Conservation (phyloP, 2,888 invertebrate genomes). For the Zygogramma bicolorata region DNA sequence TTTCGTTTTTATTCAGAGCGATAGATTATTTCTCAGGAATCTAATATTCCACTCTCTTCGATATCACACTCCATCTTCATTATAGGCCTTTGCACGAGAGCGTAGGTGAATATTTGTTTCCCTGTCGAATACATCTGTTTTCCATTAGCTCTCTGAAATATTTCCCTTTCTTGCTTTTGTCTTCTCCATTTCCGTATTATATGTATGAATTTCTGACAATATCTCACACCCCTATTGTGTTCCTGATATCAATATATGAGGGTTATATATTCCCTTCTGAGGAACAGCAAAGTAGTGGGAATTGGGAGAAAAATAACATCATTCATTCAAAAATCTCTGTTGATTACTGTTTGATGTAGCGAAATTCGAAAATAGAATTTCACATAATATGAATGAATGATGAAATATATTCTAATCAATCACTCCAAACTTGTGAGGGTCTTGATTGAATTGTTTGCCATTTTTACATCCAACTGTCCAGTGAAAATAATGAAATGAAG, state of each 20-base stretch:
- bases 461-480: too few species aligned
- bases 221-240: neutral
- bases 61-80: neutral
- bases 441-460: too few species aligned
- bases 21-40: neutral
- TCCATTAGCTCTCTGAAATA: conserved; percentile 54
- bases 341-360: too few species aligned
- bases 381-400: too few species aligned
- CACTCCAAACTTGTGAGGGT: too few species aligned
- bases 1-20: too few species aligned
- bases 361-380: too few species aligned
- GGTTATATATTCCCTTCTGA: neutral
- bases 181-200: conserved; percentile 14
- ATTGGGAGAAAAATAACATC: too few species aligned
- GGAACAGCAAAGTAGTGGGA: too few species aligned
- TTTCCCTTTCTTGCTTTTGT: conserved; percentile 46
- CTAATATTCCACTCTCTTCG: neutral
- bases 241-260: neutral
- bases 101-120: neutral
- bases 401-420: too few species aligned
- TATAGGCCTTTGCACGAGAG: neutral
- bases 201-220: neutral
- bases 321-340: too few species aligned
- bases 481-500: too few species aligned
- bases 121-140: conserved; percentile 57